Conservation (phyloP, 2,797 vertebrate species). For the Acanthis flammea region DNA sequence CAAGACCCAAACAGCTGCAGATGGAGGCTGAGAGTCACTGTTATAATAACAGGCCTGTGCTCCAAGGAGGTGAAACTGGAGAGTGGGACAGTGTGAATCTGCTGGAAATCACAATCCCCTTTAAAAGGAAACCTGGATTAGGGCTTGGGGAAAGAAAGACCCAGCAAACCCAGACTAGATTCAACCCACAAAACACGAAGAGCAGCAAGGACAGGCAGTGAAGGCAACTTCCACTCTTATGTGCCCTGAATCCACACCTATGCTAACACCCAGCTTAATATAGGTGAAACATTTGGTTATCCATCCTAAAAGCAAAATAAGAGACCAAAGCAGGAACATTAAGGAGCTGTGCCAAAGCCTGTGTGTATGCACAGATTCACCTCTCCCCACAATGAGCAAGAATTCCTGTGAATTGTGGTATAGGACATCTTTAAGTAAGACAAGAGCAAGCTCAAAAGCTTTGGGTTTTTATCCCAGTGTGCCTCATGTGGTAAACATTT, state of each 20-base stretch:
- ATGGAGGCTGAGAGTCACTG: not conserved
- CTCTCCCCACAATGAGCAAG: not conserved
- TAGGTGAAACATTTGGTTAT: not conserved
- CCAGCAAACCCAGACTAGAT: not conserved
- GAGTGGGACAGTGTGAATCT: not conserved
- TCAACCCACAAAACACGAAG: not conserved
- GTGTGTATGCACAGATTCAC: rapidly evolving
- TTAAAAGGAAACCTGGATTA: not conserved
- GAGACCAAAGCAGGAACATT: not conserved
- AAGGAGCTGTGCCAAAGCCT: not conserved
- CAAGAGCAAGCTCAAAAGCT: not conserved
- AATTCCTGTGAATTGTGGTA: not conserved
- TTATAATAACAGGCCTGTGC: not conserved
- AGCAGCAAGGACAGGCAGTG: not conserved
- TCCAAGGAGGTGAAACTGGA: not conserved
- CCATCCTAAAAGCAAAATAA: not conserved
- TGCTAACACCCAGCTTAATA: not conserved
- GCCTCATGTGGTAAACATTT: not conserved
- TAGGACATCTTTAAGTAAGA: not conserved
- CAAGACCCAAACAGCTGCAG: constrained; percentile 20
- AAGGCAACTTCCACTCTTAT: not conserved
- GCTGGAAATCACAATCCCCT: not conserved
- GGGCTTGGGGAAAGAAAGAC: not conserved
- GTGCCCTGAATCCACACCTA: rapidly evolving
- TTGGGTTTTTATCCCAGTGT: not conserved